A percentile compares a stretch with the other conserved stretches of the same genome.
Evolutionary conservation across 2,113 vertebrate genomes (phyloP).

Genomic region (Micromys minutus): DNA sequence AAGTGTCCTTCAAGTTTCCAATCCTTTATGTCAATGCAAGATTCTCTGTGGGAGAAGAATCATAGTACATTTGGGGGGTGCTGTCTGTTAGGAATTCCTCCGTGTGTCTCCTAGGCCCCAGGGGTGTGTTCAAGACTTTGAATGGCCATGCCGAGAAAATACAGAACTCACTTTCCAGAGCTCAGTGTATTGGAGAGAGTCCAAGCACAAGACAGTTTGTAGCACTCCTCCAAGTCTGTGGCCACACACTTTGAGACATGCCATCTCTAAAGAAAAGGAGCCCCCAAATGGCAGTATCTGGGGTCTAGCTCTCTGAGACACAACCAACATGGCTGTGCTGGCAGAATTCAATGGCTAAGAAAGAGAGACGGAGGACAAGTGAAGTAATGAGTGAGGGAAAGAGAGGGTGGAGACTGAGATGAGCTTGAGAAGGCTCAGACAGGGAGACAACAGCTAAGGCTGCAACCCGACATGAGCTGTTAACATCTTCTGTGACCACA

Average conservation of each 20-base stretch:
- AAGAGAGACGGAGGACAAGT: background rate
- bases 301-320: background rate
- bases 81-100: background rate
- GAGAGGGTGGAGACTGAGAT: background rate
- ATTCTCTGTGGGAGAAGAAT: background rate
- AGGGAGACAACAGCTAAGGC: background rate
- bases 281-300: background rate
- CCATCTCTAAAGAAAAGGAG: background rate
- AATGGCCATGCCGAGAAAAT: conserved; percentile 16
- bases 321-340: no score
- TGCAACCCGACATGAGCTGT: background rate
- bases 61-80: background rate
- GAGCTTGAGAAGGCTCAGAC: background rate
- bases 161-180: background rate
- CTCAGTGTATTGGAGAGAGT: background rate
- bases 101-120: background rate
- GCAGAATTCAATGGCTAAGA: background rate
- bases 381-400: background rate
- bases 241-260: background rate
- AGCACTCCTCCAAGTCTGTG: background rate
- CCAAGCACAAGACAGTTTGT: background rate
- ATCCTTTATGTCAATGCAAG: background rate
- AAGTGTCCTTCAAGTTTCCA: background rate
- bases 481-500: conserved; percentile 40
- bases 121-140: background rate